Percentiles rank a stretch among this genome's conserved stretches.
These are phyloP conservation scores for Centruroides vittatus DNA, from an alignment of 1,140 invertebrate species.

Conservation along the genomic window DNA sequence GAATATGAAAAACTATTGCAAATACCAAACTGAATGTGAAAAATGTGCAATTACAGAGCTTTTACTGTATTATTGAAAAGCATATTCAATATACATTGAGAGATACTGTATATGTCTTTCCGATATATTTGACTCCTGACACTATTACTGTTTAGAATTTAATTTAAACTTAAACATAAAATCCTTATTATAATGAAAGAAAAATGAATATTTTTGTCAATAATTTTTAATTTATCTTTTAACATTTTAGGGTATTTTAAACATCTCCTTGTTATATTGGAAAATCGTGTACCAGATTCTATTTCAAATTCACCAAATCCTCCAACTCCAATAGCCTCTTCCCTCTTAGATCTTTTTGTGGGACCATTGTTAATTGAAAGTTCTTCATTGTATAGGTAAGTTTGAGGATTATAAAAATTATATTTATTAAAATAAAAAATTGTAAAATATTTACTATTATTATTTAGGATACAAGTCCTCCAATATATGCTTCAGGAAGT, in stretches of 20 bases:
- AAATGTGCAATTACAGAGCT: no score
- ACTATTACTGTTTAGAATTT: no score
- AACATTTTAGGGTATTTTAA: conserved; percentile 27
- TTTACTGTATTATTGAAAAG: no score
- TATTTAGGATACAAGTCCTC: not conserved
- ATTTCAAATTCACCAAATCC: conserved; percentile 55
- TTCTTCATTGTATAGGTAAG: not conserved
- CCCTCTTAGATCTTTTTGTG: conserved; percentile 57
- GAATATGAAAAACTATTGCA: no score
- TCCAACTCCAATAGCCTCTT: conserved; percentile 56
- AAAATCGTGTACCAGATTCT: conserved; percentile 30
- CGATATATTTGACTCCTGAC: no score
- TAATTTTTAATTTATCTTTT: conserved; percentile 42
- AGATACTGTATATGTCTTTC: no score
- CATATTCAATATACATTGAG: no score
- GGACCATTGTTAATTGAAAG: conserved; percentile 41
- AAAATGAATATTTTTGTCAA: no score
- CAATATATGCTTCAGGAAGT: not conserved
- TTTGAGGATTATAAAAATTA: not conserved
- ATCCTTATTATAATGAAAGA: no score
- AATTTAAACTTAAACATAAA: no score
- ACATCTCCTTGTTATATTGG: not conserved
- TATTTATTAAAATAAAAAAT: not conserved
- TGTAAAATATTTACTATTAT: not conserved
- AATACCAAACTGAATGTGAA: no score